phyloP scores from a whole-genome alignment of 2,113 vertebrate genomes.

The Lanius ludovicianus region DNA sequence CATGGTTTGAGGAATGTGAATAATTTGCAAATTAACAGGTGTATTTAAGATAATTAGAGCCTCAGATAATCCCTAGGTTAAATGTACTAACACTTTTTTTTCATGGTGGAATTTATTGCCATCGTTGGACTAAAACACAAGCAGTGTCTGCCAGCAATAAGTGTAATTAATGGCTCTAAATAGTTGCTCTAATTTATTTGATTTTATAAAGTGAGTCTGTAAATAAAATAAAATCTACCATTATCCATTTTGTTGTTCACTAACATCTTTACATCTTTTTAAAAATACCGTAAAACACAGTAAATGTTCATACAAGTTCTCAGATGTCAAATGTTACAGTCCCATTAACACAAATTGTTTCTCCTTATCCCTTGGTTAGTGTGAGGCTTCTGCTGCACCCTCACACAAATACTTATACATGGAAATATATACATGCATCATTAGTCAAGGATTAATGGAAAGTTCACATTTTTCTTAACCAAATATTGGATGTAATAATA shows the following conservation, averaged over 20 bases:
- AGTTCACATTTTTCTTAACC: background rate
- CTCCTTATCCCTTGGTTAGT: background rate
- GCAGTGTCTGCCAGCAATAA: conserved; percentile 35
- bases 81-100: conserved; percentile 41
- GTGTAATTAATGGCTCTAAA: conserved; percentile 41
- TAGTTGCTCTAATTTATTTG: background rate
- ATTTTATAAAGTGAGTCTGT: conserved; percentile 11
- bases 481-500: background rate
- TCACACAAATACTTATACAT: background rate
- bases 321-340: background rate
- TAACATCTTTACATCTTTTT: background rate
- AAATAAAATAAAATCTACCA: conserved; percentile 37
- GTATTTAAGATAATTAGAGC: conserved; percentile 55
- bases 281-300: background rate
- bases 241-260: background rate
- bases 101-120: conserved; percentile 17
- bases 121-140: conserved; percentile 45
- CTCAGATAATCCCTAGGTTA: conserved; percentile 20
- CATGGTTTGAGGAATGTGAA: conserved; percentile 18
- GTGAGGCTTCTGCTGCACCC: background rate
- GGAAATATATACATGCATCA: background rate
- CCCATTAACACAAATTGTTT: background rate
- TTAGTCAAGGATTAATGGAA: background rate
- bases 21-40: conserved; percentile 43
- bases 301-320: background rate